A percentile compares a stretch with the other conserved stretches of the same genome.
Conservation (phyloP, 1,140 invertebrate species). For the Prorops nasuta region DNA sequence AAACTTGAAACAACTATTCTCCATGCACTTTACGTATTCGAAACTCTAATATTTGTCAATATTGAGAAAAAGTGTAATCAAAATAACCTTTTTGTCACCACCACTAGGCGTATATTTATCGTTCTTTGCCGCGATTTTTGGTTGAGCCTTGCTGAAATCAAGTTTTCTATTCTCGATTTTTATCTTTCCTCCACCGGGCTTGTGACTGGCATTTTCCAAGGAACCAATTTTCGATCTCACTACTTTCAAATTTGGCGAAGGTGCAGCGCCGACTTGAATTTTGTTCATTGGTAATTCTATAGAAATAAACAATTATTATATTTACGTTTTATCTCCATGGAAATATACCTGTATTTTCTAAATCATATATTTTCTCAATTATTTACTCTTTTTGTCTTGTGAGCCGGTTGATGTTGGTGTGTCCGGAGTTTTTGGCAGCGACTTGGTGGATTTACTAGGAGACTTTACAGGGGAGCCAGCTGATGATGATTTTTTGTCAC, state of each 20-base stretch:
- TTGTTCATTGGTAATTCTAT: slow-evolving; percentile 89
- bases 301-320: slow-evolving; percentile 29
- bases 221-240: slow-evolving; percentile 94
- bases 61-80: no score
- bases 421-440: slow-evolving; percentile 66
- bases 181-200: slow-evolving; percentile 86
- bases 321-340: not conserved
- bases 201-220: slow-evolving; percentile 87
- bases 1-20: no score
- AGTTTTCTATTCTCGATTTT: slow-evolving; percentile 88
- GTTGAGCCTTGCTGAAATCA: slow-evolving; percentile 76
- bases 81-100: slow-evolving; percentile 89
- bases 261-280: slow-evolving; percentile 84
- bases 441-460: slow-evolving; percentile 63
- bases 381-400: slow-evolving; percentile 74
- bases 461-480: slow-evolving; percentile 60
- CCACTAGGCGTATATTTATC: slow-evolving; percentile 85
- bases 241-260: slow-evolving; percentile 87
- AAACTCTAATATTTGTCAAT: no score
- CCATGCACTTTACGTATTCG: no score
- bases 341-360: not conserved
- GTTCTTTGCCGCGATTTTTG: slow-evolving; percentile 87
- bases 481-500: slow-evolving; percentile 50
- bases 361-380: no score
- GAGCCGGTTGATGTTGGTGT: slow-evolving; percentile 57